Evolutionary conservation across 2,113 vertebrate genomes (phyloP), one percentile per base, ranked within the genome.

Genomic region (Monarcha castaneiventris): DNA sequence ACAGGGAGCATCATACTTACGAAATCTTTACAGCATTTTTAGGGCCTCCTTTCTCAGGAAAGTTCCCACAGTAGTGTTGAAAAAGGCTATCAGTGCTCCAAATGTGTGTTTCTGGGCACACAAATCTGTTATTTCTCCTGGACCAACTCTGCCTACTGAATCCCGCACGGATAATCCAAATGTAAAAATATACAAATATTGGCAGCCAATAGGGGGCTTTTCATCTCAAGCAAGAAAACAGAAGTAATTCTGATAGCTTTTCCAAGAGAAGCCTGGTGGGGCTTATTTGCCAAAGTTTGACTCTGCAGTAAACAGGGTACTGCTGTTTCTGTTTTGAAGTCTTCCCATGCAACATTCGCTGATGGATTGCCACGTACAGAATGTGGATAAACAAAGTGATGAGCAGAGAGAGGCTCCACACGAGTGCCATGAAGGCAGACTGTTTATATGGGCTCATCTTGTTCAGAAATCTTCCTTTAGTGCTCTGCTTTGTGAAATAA

Each of bases 71-170:
- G 85, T 46, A 87, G 73, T 52, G 80, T 84, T 93, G 83, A 93
- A 96, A 97, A 97, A 93, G 92, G 79, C 94, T 90, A 83, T 94
- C 94, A 41, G 61, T 84, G 76, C 58, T 96, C 66, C 88, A 94
- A 94, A 90, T 92, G 52, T 66, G 41, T 96, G 68, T 96, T 94
- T 96, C 87, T 94, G 83, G 91, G 89, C 94, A 95, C 85, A 88
- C 94, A 95, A 96, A 97, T 96, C 90, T 96, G 92, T 95, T 96
- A 88, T 96, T 95, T 94, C 94, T 92, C 94, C 73, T 86, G 84
- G 75, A 91, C 95, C 79, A 52, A 75, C 88, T 88, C 69, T 94
- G 80, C 67, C 91, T 94, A 56, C 76, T 66, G 84, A 95, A 95
- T 92, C 79, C 78, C 10, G 20, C 89, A 74, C 1, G 2, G 90